Evolutionary conservation across 2,113 vertebrate genomes (phyloP).

Genomic region (Nycticryphes semicollaris): DNA sequence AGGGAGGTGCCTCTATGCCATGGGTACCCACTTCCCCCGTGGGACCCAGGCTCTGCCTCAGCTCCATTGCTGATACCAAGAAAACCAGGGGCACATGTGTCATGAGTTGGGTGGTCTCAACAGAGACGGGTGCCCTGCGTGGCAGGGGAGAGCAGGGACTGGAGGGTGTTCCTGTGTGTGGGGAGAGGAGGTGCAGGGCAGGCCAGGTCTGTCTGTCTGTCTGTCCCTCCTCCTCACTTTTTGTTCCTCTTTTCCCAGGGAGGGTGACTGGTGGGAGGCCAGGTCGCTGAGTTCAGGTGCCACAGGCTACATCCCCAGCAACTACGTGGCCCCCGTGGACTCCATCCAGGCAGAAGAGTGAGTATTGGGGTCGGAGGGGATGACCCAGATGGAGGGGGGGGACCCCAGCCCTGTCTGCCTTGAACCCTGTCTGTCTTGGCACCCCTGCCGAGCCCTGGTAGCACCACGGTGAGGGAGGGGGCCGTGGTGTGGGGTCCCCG

Average conservation of each 20-base stretch:
- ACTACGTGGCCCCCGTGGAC: conserved; percentile 91
- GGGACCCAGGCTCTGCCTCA: not conserved
- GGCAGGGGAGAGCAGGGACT: not conserved
- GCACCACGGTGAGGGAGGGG: not conserved
- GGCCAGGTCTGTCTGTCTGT: not conserved
- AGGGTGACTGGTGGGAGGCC: conserved; percentile 95
- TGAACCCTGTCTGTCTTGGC: not conserved
- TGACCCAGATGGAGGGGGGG: not conserved
- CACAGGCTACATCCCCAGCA: conserved; percentile 90
- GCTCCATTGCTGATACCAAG: not conserved
- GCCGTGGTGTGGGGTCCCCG: not conserved
- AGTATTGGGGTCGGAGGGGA: conserved; percentile 40
- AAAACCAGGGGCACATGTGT: not conserved
- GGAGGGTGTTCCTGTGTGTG: not conserved
- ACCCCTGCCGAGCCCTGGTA: not conserved
- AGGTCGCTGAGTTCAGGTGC: conserved; percentile 86
- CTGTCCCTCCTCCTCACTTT: not conserved
- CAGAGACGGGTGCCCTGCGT: not conserved
- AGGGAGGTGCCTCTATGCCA: not conserved
- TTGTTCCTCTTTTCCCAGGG: conserved; percentile 65
- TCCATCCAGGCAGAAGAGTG: conserved; percentile 95
- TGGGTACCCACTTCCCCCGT: not conserved
- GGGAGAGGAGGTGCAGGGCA: not conserved
- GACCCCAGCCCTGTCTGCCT: not conserved
- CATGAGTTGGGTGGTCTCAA: not conserved